Conservation (phyloP, 2,888 invertebrate genomes). For the Panzeria rudis region DNA sequence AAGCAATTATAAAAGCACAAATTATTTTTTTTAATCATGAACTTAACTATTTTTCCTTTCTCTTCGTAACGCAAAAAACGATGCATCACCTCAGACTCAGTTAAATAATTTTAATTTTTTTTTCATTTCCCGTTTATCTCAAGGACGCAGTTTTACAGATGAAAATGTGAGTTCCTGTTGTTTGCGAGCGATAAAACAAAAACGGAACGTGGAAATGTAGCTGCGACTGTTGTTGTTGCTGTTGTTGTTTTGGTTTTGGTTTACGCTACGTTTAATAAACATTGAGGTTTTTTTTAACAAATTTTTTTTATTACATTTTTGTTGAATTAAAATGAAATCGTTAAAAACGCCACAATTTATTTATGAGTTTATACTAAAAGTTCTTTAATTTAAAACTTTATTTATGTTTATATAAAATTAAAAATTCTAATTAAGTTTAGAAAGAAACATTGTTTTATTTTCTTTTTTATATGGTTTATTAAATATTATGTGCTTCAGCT, state of each 20-base stretch:
- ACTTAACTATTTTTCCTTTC: no score
- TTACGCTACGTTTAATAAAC: constrained; percentile 4
- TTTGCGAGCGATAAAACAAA: constrained; percentile 20
- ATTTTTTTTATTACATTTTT: constrained; percentile 11
- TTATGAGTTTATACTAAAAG: not conserved
- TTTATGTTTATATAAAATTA: constrained; percentile 24
- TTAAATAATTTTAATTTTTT: constrained; percentile 7
- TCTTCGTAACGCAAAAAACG: not conserved
- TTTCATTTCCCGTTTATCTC: constrained; percentile 40
- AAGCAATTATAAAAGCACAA: no score
- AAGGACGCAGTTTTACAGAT: constrained; percentile 21
- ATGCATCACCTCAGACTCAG: not conserved
- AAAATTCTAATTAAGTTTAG: constrained; percentile 32
- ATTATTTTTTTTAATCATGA: no score
- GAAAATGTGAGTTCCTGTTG: constrained; percentile 27
- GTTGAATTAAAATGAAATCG: not conserved
- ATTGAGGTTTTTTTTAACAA: not conserved
- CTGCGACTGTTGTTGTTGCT: not conserved
- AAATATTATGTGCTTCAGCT: constrained; percentile 12
- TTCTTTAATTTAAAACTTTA: constrained; percentile 30
- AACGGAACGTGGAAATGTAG: constrained; percentile 17
- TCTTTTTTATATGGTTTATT: constrained; percentile 7
- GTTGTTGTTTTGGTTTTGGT: not conserved
- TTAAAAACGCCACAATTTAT: constrained; percentile 16
- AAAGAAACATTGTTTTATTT: constrained; percentile 23